These are phyloP conservation scores for Tichodroma muraria DNA, from an alignment of 2,113 vertebrate species.

Conservation along the genomic window DNA sequence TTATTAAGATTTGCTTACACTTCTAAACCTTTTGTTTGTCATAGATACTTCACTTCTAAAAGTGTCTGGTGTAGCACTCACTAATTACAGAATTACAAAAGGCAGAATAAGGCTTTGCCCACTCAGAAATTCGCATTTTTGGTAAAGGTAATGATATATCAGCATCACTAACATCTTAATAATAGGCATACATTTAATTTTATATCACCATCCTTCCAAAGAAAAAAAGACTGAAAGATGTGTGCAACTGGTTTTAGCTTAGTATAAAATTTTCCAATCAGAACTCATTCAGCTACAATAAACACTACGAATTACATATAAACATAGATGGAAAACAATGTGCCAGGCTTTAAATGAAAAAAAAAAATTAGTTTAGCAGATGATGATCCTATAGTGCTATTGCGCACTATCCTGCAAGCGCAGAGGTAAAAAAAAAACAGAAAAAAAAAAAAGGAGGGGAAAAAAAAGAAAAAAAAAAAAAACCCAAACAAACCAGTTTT, in stretches of 20 bases:
- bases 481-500: background rate
- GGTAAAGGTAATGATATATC: constrained; percentile 50
- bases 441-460: background rate
- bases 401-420: background rate
- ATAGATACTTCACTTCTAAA: constrained; percentile 28
- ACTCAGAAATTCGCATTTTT: constrained; percentile 47
- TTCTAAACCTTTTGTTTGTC: constrained; percentile 13
- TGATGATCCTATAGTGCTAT: constrained; percentile 8
- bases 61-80: constrained; percentile 32
- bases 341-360: background rate
- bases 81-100: constrained; percentile 55
- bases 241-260: constrained; percentile 30
- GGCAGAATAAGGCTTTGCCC: constrained; percentile 50
- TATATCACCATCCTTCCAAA: constrained; percentile 16
- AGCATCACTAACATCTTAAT: constrained; percentile 29
- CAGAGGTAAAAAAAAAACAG: background rate
- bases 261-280: constrained; percentile 36
- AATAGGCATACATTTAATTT: constrained; percentile 37
- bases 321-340: constrained; percentile 20
- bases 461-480: background rate
- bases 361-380: background rate
- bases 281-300: background rate
- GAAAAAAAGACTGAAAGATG: background rate
- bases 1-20: constrained; percentile 39
- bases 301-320: constrained; percentile 20